Evolutionary conservation across 35 echinoderm and acorn worm species (phyloP), one percentile per base, ranked within the genome.

Genomic region (Hemicentrotus pulcherrimus): DNA sequence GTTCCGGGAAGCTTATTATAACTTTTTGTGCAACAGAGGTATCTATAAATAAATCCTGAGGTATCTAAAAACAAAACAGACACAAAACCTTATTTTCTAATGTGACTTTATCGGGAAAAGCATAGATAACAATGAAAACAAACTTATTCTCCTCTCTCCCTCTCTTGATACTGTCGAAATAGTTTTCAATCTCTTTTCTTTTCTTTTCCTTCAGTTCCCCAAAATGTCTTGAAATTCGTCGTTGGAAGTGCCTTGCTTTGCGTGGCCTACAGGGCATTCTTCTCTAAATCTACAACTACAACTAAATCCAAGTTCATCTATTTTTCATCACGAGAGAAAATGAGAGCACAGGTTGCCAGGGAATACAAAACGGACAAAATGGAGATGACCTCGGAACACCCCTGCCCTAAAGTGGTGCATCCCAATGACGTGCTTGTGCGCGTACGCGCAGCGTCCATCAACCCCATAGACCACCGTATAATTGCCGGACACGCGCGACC

Each of bases 401-500:
- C 95, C 32, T 85, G 94, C 9, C 97, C 97, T 46, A 88, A 95
- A 91, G 85, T 94, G 2, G 35, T 94, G 5, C 45, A 94, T 18
- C 91, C 92, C 14, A 86, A 65, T 88, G 96, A 98, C 50, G 61
- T 98, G 0, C 78, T 98, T 47, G 94, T 98, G 32, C 91, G 94
- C 32, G 96, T 96, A 28, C 86, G 65, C 31, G 97, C 97, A 32
- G 96, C 97, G 5, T 98, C 97, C 0, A 85, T 98, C 16, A 98
- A 98, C 92, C 97, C 96, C 0, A 91, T 96, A 35, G 97, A 98
- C 88, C 31, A 95, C 0, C 32, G 35, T 33, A 86, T 96, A 15
- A 98, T 94, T 32, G 32, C 58, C 8, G 97, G 97, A 33, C 78
- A 91, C 65, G 97, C 95, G 18, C 78, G 94, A 24, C 86, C 46